A percentile compares a stretch with the other conserved stretches of the same genome.
These are phyloP conservation scores for Odontophorus gujanensis DNA, from an alignment of 2,113 vertebrate species.

Conservation along the genomic window DNA sequence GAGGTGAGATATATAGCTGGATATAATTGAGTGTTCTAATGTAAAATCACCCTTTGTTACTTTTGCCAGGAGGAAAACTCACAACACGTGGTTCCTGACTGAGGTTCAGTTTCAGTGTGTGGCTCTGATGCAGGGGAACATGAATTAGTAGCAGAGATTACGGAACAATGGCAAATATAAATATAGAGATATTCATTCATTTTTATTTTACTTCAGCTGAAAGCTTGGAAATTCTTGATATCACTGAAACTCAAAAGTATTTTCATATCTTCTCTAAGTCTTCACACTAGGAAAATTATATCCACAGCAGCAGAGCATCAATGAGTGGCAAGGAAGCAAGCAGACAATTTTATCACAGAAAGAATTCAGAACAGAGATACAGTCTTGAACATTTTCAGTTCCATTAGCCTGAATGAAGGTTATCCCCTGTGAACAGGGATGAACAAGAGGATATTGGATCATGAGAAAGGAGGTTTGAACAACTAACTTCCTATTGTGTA, in stretches of 20 bases:
- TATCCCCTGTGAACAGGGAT: background rate
- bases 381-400: background rate
- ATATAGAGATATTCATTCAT: background rate
- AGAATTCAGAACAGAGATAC: background rate
- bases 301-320: background rate
- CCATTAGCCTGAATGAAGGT: background rate
- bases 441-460: background rate
- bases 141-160: background rate
- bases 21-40: background rate
- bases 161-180: background rate
- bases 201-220: background rate
- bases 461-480: background rate
- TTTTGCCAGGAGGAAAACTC: background rate
- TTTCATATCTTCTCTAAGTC: background rate
- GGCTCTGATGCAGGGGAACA: background rate
- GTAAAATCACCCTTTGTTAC: background rate
- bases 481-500: background rate
- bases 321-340: background rate
- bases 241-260: background rate
- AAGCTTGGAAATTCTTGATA: background rate
- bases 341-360: background rate
- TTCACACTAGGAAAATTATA: slow-evolving; percentile 2
- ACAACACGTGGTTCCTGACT: background rate
- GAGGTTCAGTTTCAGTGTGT: background rate
- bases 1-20: background rate